Evolutionary conservation across 2,113 vertebrate genomes (phyloP).

Genomic region (Pavo muticus): DNA sequence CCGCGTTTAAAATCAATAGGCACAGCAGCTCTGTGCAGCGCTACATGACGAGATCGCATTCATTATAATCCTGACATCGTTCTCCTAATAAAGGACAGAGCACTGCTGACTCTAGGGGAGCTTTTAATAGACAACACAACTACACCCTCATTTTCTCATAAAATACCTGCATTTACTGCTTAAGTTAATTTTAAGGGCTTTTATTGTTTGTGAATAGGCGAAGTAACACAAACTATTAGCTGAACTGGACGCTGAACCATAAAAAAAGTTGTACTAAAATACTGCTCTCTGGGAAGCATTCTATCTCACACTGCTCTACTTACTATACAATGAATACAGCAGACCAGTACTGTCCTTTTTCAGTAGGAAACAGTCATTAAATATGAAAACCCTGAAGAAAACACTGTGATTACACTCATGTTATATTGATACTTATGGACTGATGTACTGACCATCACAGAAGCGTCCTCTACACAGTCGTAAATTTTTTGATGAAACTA

Average conservation of each 20-base stretch:
- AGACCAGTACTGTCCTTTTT: neutral
- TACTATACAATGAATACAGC: neutral
- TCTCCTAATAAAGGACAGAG: conserved; percentile 65
- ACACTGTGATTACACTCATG: neutral
- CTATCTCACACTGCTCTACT: neutral
- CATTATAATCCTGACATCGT: conserved; percentile 70
- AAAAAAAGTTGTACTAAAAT: neutral
- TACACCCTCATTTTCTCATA: conserved; percentile 55
- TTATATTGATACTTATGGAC: neutral
- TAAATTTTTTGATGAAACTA: neutral
- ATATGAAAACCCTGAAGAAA: neutral
- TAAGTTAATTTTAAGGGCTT: conserved; percentile 60
- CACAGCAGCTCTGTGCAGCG: conserved; percentile 20
- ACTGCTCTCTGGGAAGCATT: neutral
- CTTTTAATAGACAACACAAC: conserved; percentile 70
- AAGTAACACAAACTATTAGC: conserved; percentile 56
- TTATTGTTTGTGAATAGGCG: conserved; percentile 34
- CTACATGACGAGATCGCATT: conserved; percentile 57
- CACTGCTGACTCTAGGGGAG: conserved; percentile 50
- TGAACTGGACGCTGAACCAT: neutral
- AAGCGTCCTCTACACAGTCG: neutral
- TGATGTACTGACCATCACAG: neutral
- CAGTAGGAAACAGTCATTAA: neutral
- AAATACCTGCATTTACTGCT: conserved; percentile 56
- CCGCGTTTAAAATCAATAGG: conserved; percentile 38